Conservation (phyloP, 1,140 invertebrate species). For the Papilio polyxenes region DNA sequence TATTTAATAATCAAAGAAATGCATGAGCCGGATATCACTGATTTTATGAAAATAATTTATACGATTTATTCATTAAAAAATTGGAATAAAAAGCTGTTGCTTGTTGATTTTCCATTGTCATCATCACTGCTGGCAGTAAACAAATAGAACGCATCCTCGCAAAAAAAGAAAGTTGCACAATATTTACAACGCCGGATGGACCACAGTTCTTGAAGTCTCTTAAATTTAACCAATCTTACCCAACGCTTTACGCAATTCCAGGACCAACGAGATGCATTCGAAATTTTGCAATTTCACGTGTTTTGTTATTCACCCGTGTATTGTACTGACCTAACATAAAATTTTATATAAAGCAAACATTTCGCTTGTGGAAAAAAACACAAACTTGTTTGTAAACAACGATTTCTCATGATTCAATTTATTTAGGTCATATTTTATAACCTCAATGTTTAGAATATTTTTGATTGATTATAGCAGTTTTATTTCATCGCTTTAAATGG, state of each 20-base stretch:
- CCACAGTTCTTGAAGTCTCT: constrained; percentile 61
- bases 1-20: too few species aligned
- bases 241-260: constrained; percentile 72
- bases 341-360: constrained; percentile 45
- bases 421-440: constrained; percentile 7
- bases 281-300: constrained; percentile 73
- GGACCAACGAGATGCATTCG: constrained; percentile 66
- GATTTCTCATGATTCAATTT: not conserved
- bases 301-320: constrained; percentile 59
- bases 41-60: too few species aligned
- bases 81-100: not conserved
- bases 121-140: not conserved
- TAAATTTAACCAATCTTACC: constrained; percentile 72
- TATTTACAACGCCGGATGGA: constrained; percentile 60
- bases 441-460: not conserved
- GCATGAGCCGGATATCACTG: too few species aligned
- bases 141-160: constrained; percentile 47
- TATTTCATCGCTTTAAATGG: not conserved
- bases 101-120: not conserved
- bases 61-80: too few species aligned
- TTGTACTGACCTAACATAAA: constrained; percentile 62
- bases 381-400: not conserved
- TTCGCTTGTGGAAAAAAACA: constrained; percentile 16
- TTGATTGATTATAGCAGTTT: not conserved
- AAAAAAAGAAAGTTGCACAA: constrained; percentile 57